phyloP scores from a whole-genome alignment of 2,797 vertebrate species.

The Triplophysa bombifrons region DNA sequence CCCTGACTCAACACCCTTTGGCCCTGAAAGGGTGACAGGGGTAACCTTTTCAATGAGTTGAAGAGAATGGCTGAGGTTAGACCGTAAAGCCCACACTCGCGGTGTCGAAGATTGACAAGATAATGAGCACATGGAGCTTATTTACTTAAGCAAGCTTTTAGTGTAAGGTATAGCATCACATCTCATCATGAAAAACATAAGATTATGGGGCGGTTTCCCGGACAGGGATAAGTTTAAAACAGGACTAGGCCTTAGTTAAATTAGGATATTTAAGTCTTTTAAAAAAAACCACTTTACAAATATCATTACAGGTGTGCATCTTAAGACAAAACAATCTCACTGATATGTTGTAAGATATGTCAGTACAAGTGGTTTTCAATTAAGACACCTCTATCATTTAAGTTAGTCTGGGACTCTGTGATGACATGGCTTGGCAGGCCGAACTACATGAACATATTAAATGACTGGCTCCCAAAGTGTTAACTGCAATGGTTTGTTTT shows the following conservation, averaged over 20 bases:
- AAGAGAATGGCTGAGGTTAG: conserved; percentile 71
- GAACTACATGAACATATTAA: conserved; percentile 7
- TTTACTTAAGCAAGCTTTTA: not conserved
- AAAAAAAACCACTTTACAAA: too few species aligned
- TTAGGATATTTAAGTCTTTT: too few species aligned
- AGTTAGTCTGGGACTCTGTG: too few species aligned
- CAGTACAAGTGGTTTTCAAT: too few species aligned
- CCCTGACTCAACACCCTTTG: conserved; percentile 66
- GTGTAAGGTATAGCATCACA: not conserved
- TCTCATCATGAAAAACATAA: too few species aligned
- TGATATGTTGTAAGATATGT: too few species aligned
- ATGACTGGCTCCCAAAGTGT: conserved; percentile 19
- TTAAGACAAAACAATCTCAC: too few species aligned
- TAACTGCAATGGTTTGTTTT: conserved; percentile 18
- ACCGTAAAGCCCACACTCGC: conserved; percentile 3
- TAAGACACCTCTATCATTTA: too few species aligned
- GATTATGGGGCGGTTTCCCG: too few species aligned
- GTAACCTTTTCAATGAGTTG: conserved; percentile 68
- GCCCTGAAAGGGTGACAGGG: conserved; percentile 59
- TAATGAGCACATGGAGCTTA: conserved; percentile 22
- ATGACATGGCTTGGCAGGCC: not conserved
- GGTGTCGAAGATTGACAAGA: not conserved
- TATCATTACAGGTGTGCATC: too few species aligned
- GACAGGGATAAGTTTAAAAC: too few species aligned
- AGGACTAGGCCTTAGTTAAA: too few species aligned